Base-by-base conservation (phyloP, 2,113 vertebrate species). In the Struthio camelus region DNA sequence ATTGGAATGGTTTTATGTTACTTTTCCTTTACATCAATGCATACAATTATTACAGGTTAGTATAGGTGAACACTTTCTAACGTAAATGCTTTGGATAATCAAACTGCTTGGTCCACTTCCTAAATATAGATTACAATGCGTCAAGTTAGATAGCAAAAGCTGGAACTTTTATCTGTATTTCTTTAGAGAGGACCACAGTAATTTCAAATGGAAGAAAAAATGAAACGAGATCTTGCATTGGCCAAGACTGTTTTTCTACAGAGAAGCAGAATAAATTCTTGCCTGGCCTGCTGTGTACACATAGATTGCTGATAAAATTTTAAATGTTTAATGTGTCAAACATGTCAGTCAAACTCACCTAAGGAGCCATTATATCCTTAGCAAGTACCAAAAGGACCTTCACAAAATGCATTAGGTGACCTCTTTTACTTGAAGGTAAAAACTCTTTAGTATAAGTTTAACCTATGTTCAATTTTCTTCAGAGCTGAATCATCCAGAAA, bases 201-300 rank as follows among this genome's bases (percentile, higher is more conserved):
- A 75, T 6, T 67, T 86, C n/a, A 85, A 80, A 76, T 22, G 15
- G 7, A 34, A 87, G 22, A 34, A 56, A 78, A 83, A 79, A 10
- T 8, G 28, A 58, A 80, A 85, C 40, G 0, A 5, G 78, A 17
- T 1, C 1, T 61, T 77, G 3, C 7, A 16, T 75, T 44, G 36
- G 9, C 24, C 56, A 50, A 6, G 4, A 77, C 73, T 0, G 3
- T 62, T 93, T 90, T 85, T 85, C 67, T 83, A 50, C 67, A 65
- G 24, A 32, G 6, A 2, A 80, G 10, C 10, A 80, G 28, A 59
- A 75, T 56, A 85, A 58, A 73, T 81, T 83, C 1, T 78, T 90
- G 91, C 24, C 11, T 93, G 80, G 7, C 20, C 9, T 64, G 3
- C 40, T 90, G 8, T 58, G 28, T 77, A 66, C 3, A n/a, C 1